Conservation (phyloP, 2,797 vertebrate genomes). For the Sardinella longiceps region DNA sequence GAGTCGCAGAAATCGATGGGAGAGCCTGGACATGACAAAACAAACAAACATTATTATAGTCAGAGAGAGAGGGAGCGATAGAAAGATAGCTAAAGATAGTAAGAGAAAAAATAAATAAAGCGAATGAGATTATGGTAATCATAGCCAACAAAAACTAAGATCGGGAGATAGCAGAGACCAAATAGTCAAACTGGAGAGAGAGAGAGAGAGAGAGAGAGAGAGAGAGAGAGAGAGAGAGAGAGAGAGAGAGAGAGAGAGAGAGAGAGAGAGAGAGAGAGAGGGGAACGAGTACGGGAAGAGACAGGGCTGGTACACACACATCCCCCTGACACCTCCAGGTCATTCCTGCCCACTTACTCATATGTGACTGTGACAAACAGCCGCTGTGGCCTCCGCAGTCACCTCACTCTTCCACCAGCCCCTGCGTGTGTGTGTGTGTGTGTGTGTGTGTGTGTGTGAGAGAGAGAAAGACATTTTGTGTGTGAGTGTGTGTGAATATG, state of each 20-base stretch:
- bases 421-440: neutral
- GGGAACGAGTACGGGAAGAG: neutral
- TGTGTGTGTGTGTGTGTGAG: neutral
- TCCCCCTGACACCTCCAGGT: constrained; percentile 17
- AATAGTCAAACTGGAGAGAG: neutral
- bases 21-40: neutral
- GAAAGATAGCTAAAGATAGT: neutral
- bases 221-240: neutral
- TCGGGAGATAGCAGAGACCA: neutral
- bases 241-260: neutral
- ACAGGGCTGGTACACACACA: constrained; percentile 9
- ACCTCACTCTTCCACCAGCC: neutral
- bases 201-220: constrained; percentile 9
- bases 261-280: neutral
- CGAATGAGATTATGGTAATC: neutral
- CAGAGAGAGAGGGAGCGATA: neutral
- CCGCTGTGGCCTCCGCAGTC: neutral
- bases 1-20: neutral
- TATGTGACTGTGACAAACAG: constrained; percentile 11
- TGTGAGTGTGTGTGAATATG: too few species aligned
- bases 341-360: neutral
- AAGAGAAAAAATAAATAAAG: neutral
- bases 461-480: too few species aligned
- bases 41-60: neutral
- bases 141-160: neutral